These are phyloP conservation scores for Macaca mulatta DNA, from an alignment of 2,113 vertebrate species.

Conservation along the genomic window DNA sequence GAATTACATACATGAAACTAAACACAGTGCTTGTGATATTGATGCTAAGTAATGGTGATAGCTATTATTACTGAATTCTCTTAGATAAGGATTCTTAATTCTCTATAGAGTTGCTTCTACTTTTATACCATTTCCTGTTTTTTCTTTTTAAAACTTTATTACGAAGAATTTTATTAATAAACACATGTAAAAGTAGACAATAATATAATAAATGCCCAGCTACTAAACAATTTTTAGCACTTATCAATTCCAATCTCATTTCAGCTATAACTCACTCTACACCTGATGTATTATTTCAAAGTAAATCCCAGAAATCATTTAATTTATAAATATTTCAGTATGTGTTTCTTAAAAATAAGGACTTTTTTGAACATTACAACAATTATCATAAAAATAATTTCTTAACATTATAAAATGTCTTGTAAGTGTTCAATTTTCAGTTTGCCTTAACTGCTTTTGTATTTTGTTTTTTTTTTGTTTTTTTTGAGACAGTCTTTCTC, in stretches of 20 bases:
- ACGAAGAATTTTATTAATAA: not conserved
- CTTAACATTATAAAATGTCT: not conserved
- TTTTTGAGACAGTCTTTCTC: no score
- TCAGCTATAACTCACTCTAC: not conserved
- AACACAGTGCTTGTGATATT: not conserved
- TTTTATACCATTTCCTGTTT: not conserved
- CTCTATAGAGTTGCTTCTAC: not conserved
- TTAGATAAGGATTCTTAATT: not conserved
- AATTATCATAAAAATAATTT: not conserved
- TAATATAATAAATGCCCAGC: not conserved
- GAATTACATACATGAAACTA: not conserved
- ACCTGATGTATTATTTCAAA: not conserved
- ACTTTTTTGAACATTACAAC: not conserved
- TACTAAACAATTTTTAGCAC: not conserved
- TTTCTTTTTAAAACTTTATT: not conserved
- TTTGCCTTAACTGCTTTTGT: not conserved
- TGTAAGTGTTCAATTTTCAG: not conserved
- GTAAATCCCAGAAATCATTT: not conserved
- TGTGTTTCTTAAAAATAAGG: not conserved
- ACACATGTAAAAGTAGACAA: not conserved
- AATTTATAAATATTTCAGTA: not conserved
- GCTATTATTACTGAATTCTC: not conserved
- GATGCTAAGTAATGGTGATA: not conserved
- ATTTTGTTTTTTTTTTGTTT: not conserved
- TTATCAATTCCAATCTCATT: not conserved